A percentile compares a stretch with the other conserved stretches of the same genome.
Evolutionary conservation across 2,797 vertebrate genomes (phyloP).

Genomic region (Phrynocephalus forsythii): DNA sequence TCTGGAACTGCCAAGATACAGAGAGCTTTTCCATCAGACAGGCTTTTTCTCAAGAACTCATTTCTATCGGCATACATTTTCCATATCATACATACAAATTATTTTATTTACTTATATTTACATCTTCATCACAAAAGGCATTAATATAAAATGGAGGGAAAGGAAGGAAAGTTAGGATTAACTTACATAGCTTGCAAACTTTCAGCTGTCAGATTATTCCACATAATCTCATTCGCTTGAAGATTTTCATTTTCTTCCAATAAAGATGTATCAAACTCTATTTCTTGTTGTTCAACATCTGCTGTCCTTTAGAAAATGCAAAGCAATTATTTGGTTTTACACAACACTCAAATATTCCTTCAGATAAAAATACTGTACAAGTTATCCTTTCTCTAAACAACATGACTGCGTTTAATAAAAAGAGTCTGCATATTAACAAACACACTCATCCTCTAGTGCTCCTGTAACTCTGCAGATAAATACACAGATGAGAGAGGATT

Average conservation of each 20-base stretch:
- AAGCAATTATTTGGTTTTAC: conserved; percentile 31
- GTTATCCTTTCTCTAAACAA: not conserved
- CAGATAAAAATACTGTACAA: not conserved
- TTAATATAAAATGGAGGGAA: not conserved
- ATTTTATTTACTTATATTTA: not conserved
- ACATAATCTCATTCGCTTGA: conserved; percentile 94
- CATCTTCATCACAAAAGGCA: not conserved
- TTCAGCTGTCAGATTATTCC: conserved; percentile 97
- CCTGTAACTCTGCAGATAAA: not conserved
- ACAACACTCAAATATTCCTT: not conserved
- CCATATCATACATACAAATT: not conserved
- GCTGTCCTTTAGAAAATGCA: conserved; percentile 82
- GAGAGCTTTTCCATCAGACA: no score
- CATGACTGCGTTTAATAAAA: not conserved
- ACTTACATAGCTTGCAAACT: conserved; percentile 92
- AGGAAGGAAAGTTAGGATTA: conserved; percentile 34
- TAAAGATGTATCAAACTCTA: conserved; percentile 90
- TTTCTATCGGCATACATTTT: not conserved
- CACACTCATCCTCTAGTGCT: no score
- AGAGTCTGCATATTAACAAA: not conserved
- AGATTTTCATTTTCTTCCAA: conserved; percentile 94
- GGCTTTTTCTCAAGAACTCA: no score
- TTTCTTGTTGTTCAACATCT: conserved; percentile 84
- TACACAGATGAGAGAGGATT: not conserved
- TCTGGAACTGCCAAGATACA: no score